A percentile compares a stretch with the other conserved stretches of the same genome.
phyloP scores from a whole-genome alignment of 2,888 invertebrate species.

The Eretmocerus hayati region DNA sequence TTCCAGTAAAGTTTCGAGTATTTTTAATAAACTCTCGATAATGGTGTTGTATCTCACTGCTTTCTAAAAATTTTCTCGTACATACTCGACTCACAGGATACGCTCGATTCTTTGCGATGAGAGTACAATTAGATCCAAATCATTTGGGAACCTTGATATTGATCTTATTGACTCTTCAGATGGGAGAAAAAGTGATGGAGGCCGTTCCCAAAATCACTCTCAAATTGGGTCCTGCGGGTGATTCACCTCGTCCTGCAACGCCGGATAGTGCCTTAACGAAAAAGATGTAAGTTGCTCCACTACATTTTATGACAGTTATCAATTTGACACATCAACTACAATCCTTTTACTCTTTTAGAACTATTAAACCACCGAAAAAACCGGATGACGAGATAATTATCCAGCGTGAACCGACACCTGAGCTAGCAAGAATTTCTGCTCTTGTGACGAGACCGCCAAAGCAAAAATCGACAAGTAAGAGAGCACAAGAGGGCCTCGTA shows the following conservation, averaged over 20 bases:
- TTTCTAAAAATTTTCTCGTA: no score
- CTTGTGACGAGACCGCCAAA: slow-evolving; percentile 76
- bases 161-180: slow-evolving; percentile 31
- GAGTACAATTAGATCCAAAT: no score
- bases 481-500: slow-evolving; percentile 39
- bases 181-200: slow-evolving; percentile 47
- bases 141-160: slow-evolving; percentile 1
- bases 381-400: slow-evolving; percentile 46
- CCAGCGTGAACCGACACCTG: slow-evolving; percentile 69
- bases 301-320: not conserved
- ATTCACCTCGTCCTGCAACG: slow-evolving; percentile 62
- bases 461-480: slow-evolving; percentile 53
- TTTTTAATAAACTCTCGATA: no score
- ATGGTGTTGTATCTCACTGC: no score
- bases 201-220: slow-evolving; percentile 74
- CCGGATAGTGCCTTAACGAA: slow-evolving; percentile 54
- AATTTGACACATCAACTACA: not conserved
- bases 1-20: no score
- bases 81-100: no score
- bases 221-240: slow-evolving; percentile 59
- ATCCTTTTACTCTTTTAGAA: slow-evolving; percentile 38
- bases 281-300: slow-evolving; percentile 53
- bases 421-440: slow-evolving; percentile 76
- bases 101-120: no score
- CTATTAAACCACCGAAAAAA: slow-evolving; percentile 65